These are phyloP conservation scores for Agrotis exclamationis DNA, from an alignment of 2,888 invertebrate genomes.

Conservation along the genomic window DNA sequence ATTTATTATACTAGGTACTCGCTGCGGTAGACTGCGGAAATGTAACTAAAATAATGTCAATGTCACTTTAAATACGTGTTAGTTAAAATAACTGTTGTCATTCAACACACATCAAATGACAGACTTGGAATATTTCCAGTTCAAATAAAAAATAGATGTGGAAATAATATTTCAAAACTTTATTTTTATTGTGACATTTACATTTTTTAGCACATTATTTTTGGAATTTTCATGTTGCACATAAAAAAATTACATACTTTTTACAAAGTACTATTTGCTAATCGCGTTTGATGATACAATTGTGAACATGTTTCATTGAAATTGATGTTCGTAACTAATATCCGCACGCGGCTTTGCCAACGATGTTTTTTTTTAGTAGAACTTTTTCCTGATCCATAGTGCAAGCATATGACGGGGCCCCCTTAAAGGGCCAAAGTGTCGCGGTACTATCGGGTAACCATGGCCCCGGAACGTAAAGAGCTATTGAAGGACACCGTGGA, in stretches of 20 bases:
- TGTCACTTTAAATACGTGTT: background rate
- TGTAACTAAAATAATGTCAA: conserved; percentile 6
- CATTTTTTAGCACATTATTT: conserved; percentile 15
- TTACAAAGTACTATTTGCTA: background rate
- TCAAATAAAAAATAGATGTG: background rate
- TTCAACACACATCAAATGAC: background rate
- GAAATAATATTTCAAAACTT: conserved; percentile 32
- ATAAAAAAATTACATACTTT: conserved; percentile 2
- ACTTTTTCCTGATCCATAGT: no score
- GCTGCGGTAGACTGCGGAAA: background rate
- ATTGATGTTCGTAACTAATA: no score
- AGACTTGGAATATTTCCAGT: conserved; percentile 7
- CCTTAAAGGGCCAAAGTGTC: no score
- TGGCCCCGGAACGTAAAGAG: no score
- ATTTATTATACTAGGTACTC: no score
- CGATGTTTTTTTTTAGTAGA: no score
- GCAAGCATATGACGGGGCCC: no score
- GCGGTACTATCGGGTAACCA: no score
- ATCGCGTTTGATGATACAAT: background rate
- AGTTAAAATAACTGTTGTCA: background rate
- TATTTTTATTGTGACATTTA: conserved; percentile 17
- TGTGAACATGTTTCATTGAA: background rate
- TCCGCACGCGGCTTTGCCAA: no score
- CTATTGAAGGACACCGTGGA: no score
- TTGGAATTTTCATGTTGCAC: conserved; percentile 9